Evolutionary conservation across 2,113 vertebrate species (phyloP).

Genomic region (Indicator maculatus): DNA sequence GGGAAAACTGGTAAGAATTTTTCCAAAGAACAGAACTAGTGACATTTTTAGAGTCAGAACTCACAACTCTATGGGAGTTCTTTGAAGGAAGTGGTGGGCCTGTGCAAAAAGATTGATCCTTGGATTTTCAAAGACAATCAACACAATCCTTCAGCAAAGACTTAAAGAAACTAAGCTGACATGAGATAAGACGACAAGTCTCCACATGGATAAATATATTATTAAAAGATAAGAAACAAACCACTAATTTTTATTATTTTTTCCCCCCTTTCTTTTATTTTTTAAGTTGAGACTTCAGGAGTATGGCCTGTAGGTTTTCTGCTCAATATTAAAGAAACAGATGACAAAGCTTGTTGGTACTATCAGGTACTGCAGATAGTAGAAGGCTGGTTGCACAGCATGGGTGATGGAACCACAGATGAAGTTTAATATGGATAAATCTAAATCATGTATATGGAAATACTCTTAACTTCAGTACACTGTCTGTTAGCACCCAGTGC

Average conservation of each 20-base stretch:
- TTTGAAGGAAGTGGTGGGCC: background rate
- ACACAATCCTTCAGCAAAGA: background rate
- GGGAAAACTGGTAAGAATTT: background rate
- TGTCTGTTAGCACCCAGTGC: background rate
- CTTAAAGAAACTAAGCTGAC: slow-evolving; percentile 25
- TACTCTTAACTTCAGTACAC: background rate
- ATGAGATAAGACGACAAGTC: background rate
- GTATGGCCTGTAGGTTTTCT: background rate
- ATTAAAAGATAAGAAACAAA: slow-evolving; percentile 53
- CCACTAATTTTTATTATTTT: background rate
- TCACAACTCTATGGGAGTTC: background rate
- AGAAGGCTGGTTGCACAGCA: background rate
- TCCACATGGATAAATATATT: slow-evolving; percentile 27
- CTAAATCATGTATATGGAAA: background rate
- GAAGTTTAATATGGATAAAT: background rate
- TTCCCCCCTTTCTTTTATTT: background rate
- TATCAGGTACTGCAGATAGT: background rate
- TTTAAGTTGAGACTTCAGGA: background rate
- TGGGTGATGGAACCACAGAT: background rate
- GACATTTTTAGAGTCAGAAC: background rate
- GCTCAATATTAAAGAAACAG: background rate
- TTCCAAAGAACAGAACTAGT: background rate
- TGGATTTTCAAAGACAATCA: slow-evolving; percentile 45
- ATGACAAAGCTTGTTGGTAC: background rate
- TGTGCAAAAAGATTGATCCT: background rate